A percentile compares a stretch with the other conserved stretches of the same genome.
phyloP scores from a whole-genome alignment of 1,140 invertebrate species.

The Drosophila eugracilis region DNA sequence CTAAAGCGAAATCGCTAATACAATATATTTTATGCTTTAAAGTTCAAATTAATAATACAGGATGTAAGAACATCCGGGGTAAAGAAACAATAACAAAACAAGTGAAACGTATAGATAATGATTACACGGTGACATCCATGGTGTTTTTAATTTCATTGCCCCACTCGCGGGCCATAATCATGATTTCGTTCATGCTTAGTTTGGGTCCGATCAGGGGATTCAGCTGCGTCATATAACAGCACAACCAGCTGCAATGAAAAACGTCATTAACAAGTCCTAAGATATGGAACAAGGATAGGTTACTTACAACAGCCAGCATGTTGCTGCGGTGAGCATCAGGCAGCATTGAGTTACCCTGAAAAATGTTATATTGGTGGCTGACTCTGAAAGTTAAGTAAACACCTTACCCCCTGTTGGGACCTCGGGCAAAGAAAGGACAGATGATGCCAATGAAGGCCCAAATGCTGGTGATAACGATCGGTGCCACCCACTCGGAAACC shows the following conservation, averaged over 20 bases:
- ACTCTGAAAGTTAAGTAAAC: slow-evolving; percentile 4
- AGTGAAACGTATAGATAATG: slow-evolving; percentile 26
- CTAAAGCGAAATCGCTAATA: slow-evolving; percentile 5
- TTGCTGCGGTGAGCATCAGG: slow-evolving; percentile 93
- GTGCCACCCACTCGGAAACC: slow-evolving; percentile 90
- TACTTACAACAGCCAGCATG: slow-evolving; percentile 93
- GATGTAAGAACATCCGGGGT: slow-evolving; percentile 24
- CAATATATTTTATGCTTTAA: slow-evolving; percentile 36
- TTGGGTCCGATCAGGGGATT: slow-evolving; percentile 96
- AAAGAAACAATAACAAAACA: slow-evolving; percentile 59
- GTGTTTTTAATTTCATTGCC: slow-evolving; percentile 86
- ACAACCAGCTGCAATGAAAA: slow-evolving; percentile 89
- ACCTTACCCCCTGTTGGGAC: slow-evolving; percentile 90
- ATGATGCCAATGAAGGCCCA: slow-evolving; percentile 94
- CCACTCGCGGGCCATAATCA: slow-evolving; percentile 93
- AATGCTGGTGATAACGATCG: slow-evolving; percentile 91
- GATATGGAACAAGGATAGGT: background rate
- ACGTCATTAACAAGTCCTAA: slow-evolving; percentile 6
- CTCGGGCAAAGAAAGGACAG: slow-evolving; percentile 94
- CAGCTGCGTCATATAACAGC: slow-evolving; percentile 97
- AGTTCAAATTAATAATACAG: slow-evolving; percentile 36
- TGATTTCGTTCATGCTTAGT: slow-evolving; percentile 89
- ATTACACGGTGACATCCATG: slow-evolving; percentile 61
- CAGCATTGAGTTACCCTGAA: slow-evolving; percentile 92
- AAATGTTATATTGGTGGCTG: slow-evolving; percentile 1